phyloP scores from a whole-genome alignment of 2,888 invertebrate genomes.

The Tridacna crocea region DNA sequence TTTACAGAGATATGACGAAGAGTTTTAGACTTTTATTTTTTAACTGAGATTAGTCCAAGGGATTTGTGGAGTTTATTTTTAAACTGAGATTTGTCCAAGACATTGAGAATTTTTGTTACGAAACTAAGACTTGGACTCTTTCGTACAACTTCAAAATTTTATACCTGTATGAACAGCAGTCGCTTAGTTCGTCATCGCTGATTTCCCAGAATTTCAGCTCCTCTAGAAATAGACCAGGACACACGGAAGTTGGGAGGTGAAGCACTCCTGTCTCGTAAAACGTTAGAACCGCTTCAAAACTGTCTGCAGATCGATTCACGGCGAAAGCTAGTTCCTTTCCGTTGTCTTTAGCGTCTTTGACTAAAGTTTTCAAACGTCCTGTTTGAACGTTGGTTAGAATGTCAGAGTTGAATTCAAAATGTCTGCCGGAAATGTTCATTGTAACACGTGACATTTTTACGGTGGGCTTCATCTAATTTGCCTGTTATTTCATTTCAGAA shows the following conservation, averaged over 20 bases:
- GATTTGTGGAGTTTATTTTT: too few species aligned
- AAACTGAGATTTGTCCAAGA: too few species aligned
- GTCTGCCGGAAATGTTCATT: constrained; percentile 12
- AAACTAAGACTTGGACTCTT: background rate
- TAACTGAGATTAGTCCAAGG: too few species aligned
- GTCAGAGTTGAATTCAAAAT: constrained; percentile 12
- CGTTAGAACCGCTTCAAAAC: background rate
- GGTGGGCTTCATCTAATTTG: background rate
- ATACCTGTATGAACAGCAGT: background rate
- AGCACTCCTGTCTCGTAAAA: background rate
- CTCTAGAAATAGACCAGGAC: background rate
- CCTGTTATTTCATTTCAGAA: too few species aligned
- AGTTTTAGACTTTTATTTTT: too few species aligned
- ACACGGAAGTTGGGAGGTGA: background rate
- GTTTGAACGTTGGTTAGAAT: background rate
- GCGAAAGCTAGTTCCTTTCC: background rate
- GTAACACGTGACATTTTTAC: background rate
- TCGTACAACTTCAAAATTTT: background rate
- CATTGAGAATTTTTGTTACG: too few species aligned
- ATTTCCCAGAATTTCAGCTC: background rate
- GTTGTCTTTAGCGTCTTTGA: background rate
- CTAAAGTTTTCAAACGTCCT: background rate
- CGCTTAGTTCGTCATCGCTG: background rate
- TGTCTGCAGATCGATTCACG: background rate
- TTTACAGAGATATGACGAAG: too few species aligned